These are phyloP conservation scores for Phoxinus phoxinus DNA, from an alignment of 2,113 vertebrate genomes.

Conservation along the genomic window DNA sequence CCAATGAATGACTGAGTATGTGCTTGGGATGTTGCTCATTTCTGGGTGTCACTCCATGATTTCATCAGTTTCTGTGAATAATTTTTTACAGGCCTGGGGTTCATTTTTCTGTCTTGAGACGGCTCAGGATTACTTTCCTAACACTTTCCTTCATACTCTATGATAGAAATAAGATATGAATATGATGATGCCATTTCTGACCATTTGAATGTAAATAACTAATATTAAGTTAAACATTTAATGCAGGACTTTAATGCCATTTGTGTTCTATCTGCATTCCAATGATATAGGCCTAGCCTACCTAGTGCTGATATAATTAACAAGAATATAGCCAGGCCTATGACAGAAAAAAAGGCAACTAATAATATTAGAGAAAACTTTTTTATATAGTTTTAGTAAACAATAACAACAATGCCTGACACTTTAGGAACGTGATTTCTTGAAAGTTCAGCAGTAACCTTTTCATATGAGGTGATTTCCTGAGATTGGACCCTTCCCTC, in stretches of 20 bases:
- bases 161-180: too few species aligned
- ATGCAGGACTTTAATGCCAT: neutral
- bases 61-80: constrained; percentile 20
- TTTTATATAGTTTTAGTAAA: neutral
- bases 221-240: neutral
- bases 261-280: neutral
- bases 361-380: neutral
- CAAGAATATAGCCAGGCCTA: too few species aligned
- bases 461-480: neutral
- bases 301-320: neutral
- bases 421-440: neutral
- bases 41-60: constrained; percentile 11
- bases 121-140: neutral
- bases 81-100: neutral
- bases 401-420: neutral
- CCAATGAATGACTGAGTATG: neutral
- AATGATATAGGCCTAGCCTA: too few species aligned
- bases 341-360: too few species aligned
- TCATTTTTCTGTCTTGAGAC: neutral
- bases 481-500: neutral
- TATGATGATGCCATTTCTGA: neutral
- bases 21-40: neutral
- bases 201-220: neutral
- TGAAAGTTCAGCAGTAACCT: neutral
- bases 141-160: neutral